Base-by-base conservation (phyloP, 2,113 vertebrate species). In the Cynopterus brachyotis region DNA sequence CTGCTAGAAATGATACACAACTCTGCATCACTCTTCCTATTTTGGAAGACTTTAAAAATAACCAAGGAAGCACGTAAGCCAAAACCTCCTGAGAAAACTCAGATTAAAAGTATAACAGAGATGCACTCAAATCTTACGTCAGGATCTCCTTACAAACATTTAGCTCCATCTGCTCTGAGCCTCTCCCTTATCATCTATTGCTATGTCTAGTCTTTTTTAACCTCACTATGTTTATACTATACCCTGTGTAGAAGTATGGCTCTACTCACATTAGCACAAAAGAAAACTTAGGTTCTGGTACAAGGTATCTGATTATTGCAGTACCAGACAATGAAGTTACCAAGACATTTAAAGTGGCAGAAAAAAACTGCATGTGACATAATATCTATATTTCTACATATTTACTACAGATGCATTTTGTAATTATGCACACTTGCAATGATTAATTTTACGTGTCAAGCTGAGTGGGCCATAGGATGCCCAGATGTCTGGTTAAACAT, bases 11-110 rank as follows among this genome's bases (percentile, higher is more conserved):
- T 78, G 15, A 93, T 64, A 84, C 0, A 64, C 17, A 80, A 73
- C 7, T 78, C 66, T 42, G 16, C 8, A 89, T 42, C 55, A 16
- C 22, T 94, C 55, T 66, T 93, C 30, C 40, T 80, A 40, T 89
- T 95, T 78, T 78, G 17, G 22, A 91, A 67, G 72, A 69, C 1
- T 64, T 92, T 53, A 73, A 86, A 86, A 95, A 86, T 22, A 28
- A 73, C 12, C 17, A 16, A 57, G 47, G 22, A 93, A 96, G 42
- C 45, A 69, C 12, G 30, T 42, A 88, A 83, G 3, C 5, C 86
- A 70, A 57, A 83, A 53, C 59, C 45, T 93, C 26, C 59, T 60
- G 16, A 96, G 81, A 96, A 96, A 95, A 88, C 26, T 87, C 37
- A 81, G 37, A 80, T 81, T 47, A 93, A 88, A 84, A 35, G 72